Conservation (phyloP, 2,113 vertebrate genomes). For the Menura novaehollandiae region DNA sequence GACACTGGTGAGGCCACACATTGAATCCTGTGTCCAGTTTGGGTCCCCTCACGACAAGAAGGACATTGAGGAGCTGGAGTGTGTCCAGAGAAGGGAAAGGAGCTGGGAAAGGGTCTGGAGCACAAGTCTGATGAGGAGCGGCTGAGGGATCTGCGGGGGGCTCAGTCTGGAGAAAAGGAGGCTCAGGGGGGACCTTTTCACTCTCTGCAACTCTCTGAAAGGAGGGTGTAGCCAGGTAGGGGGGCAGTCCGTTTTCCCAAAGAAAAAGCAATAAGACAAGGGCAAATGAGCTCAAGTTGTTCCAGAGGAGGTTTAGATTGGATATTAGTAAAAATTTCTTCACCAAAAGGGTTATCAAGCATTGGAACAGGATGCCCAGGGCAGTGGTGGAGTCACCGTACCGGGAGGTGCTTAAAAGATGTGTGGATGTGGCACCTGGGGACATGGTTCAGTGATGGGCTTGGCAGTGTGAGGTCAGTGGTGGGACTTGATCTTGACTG, state of each 20-base stretch:
- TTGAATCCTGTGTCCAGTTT: too few species aligned
- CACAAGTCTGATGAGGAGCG: too few species aligned
- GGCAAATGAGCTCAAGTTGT: background rate
- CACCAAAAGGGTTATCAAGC: background rate
- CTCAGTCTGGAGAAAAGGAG: background rate
- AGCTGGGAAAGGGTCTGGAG: background rate
- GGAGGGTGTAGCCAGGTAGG: background rate
- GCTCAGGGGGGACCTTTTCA: too few species aligned
- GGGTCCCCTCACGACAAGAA: too few species aligned
- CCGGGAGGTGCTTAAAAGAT: background rate
- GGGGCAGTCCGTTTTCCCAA: fast-evolving
- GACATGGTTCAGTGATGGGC: background rate
- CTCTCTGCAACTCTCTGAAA: background rate
- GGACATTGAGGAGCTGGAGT: background rate
- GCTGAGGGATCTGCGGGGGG: background rate
- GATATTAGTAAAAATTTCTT: background rate
- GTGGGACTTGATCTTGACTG: background rate
- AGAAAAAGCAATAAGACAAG: too few species aligned
- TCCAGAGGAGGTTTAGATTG: background rate
- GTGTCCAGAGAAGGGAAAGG: background rate
- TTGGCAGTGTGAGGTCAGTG: background rate
- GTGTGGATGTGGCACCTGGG: background rate
- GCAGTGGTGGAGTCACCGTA: background rate
- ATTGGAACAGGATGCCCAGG: background rate
- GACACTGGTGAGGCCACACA: too few species aligned